These are phyloP conservation scores for Leucophora obtusa DNA, from an alignment of 2,888 invertebrate genomes.

Conservation along the genomic window DNA sequence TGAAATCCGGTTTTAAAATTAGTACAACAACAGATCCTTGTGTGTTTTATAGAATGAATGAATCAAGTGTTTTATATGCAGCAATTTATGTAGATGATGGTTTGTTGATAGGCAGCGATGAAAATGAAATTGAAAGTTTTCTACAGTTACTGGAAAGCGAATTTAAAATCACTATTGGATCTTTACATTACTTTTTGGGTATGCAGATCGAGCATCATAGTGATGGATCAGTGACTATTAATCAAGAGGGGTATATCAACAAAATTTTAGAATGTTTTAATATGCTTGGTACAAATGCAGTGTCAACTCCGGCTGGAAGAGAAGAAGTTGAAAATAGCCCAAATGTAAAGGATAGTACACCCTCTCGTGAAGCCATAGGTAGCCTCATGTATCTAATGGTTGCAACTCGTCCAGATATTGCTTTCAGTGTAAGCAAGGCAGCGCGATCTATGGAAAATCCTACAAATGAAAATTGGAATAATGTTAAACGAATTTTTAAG, in stretches of 20 bases:
- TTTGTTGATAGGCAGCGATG: conserved; percentile 50
- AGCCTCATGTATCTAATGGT: conserved; percentile 50
- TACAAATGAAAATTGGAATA: conserved; percentile 3
- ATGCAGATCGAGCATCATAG: conserved; percentile 40
- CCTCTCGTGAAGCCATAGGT: conserved; percentile 56
- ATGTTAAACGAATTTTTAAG: conserved; percentile 18
- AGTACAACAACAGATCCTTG: conserved; percentile 65
- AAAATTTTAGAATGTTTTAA: conserved; percentile 47
- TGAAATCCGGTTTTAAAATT: conserved; percentile 62
- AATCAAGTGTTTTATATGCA: conserved; percentile 46
- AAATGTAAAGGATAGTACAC: conserved; percentile 9
- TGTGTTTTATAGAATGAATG: conserved; percentile 57
- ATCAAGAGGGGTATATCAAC: conserved; percentile 34
- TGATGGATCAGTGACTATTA: conserved; percentile 46
- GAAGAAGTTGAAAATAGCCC: conserved; percentile 24
- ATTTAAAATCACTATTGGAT: conserved; percentile 49
- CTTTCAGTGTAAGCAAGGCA: conserved; percentile 21
- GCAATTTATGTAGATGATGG: conserved; percentile 69
- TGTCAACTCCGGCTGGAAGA: conserved; percentile 48
- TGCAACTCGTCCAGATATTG: conserved; percentile 45
- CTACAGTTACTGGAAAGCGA: conserved; percentile 40
- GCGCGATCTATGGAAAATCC: neutral
- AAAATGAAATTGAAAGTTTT: conserved; percentile 40
- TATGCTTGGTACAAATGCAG: conserved; percentile 46
- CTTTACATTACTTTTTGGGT: conserved; percentile 55